A percentile compares a stretch with the other conserved stretches of the same genome.
These are phyloP conservation scores for Myripristis murdjan DNA, from an alignment of 2,797 vertebrate genomes.

Conservation along the genomic window DNA sequence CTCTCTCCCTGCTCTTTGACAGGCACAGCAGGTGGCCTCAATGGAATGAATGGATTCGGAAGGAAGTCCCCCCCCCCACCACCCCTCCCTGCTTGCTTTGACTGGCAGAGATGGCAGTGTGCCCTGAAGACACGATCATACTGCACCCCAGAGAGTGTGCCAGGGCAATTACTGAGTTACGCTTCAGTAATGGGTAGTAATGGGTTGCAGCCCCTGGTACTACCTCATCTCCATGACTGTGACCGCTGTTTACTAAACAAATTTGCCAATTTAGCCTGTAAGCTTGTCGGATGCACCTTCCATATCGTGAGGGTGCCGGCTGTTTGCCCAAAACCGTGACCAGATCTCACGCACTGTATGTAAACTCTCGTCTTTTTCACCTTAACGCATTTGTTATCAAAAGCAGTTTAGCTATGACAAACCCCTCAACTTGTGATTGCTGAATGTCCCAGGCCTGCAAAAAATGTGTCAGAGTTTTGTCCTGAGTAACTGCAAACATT, in stretches of 20 bases:
- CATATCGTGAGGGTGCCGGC: not conserved
- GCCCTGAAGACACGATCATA: conserved; percentile 77
- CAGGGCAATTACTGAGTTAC: conserved; percentile 66
- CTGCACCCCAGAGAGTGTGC: conserved; percentile 65
- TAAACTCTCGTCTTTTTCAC: too few relatives aligned
- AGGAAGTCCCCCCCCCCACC: conserved; percentile 80
- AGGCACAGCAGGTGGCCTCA: conserved; percentile 86
- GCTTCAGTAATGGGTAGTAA: conserved; percentile 61
- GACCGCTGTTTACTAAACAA: conserved; percentile 33
- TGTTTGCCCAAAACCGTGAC: not conserved
- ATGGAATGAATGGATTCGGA: conserved; percentile 86
- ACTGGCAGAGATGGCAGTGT: conserved; percentile 83
- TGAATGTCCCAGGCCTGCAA: not conserved
- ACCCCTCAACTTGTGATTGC: not conserved
- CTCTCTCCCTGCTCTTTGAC: conserved; percentile 80
- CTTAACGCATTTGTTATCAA: too few relatives aligned
- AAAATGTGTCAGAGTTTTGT: not conserved
- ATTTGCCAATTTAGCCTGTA: conserved; percentile 10
- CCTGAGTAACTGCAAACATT: conserved; percentile 28
- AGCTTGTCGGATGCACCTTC: conserved; percentile 17
- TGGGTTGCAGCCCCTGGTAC: conserved; percentile 46
- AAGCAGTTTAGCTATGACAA: too few relatives aligned
- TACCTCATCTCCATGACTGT: conserved; percentile 37
- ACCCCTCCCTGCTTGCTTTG: conserved; percentile 64
- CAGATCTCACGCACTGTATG: too few relatives aligned